Conservation (phyloP, 1,140 invertebrate genomes). For the Dinoponera quadriceps region DNA sequence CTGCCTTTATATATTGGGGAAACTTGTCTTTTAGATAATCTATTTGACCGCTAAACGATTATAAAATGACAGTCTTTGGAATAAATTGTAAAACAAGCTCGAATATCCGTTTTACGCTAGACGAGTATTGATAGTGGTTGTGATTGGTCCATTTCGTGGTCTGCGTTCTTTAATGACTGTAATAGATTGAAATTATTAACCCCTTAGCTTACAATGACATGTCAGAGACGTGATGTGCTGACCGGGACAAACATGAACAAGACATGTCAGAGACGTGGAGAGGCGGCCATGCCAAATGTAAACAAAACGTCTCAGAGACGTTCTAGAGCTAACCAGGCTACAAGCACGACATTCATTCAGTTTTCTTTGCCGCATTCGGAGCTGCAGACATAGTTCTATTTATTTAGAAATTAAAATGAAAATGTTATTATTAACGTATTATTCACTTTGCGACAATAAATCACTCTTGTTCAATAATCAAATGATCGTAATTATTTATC, state of each 20-base stretch:
- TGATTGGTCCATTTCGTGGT: too few relatives aligned
- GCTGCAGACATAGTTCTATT: conserved; percentile 18
- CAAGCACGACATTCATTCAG: conserved; percentile 20
- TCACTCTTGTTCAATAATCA: neutral
- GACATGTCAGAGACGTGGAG: conserved; percentile 36
- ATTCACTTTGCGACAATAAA: neutral
- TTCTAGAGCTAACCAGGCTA: neutral
- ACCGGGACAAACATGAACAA: conserved; percentile 18
- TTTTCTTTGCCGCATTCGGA: conserved; percentile 19
- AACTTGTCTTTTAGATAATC: too few relatives aligned
- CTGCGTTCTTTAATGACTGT: too few relatives aligned
- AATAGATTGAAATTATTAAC: too few relatives aligned
- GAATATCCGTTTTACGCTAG: too few relatives aligned
- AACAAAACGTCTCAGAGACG: conserved; percentile 41
- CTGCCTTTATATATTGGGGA: too few relatives aligned
- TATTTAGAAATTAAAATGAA: too few relatives aligned
- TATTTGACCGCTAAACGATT: too few relatives aligned
- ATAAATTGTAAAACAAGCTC: too few relatives aligned
- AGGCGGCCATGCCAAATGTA: conserved; percentile 6
- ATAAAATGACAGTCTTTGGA: too few relatives aligned
- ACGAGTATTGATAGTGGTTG: too few relatives aligned
- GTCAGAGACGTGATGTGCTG: conserved; percentile 27
- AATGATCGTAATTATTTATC: too few relatives aligned
- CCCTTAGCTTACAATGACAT: conserved; percentile 35
- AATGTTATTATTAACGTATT: neutral